Evolutionary conservation across 2,888 invertebrate species (phyloP).

Genomic region (Tiphia femorata): DNA sequence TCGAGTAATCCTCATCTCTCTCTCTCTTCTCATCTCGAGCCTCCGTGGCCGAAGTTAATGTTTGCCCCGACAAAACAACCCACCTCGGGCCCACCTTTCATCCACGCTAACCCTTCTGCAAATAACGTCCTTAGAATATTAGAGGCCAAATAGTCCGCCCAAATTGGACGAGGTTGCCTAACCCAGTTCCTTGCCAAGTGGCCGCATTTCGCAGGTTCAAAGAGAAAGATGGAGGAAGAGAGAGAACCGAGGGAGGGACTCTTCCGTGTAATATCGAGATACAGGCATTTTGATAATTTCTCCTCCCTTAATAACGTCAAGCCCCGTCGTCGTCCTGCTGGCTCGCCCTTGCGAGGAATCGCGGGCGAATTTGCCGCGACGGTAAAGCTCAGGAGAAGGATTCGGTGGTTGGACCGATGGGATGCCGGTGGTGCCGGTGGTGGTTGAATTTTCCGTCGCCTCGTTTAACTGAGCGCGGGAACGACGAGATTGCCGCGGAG

Average conservation of each 20-base stretch:
- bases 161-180: conserved; percentile 5
- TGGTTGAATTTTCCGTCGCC: too few relatives aligned
- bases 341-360: too few relatives aligned
- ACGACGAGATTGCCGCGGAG: too few relatives aligned
- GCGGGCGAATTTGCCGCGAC: too few relatives aligned
- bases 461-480: too few relatives aligned
- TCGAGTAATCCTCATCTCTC: neutral
- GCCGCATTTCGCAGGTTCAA: neutral
- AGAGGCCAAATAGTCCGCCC: neutral
- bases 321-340: too few relatives aligned
- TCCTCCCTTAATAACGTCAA: too few relatives aligned
- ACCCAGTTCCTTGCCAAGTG: conserved; percentile 1
- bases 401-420: too few relatives aligned
- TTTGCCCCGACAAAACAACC: neutral
- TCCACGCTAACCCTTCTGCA: neutral
- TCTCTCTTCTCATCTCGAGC: neutral
- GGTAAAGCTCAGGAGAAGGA: too few relatives aligned
- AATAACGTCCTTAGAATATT: conserved; percentile 2
- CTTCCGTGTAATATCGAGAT: too few relatives aligned
- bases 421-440: too few relatives aligned
- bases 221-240: neutral
- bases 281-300: too few relatives aligned
- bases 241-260: neutral
- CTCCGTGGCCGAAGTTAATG: neutral
- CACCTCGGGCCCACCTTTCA: neutral